Conservation (phyloP, 2,888 invertebrate genomes). For the Watsonalla binaria region DNA sequence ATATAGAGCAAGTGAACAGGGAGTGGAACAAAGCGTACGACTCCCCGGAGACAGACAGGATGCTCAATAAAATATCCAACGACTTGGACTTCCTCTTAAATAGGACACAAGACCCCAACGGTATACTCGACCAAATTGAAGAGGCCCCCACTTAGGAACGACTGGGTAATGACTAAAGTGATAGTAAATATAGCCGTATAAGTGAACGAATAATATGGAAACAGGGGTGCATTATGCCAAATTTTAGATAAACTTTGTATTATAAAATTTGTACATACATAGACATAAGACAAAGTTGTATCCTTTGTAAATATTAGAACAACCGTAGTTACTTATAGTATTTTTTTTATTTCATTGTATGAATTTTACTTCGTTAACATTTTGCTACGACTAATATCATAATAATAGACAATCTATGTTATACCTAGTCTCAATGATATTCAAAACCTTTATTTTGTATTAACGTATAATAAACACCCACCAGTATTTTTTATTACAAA, state of each 20-base stretch:
- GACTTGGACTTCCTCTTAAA: conserved; percentile 90
- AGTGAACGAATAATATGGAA: conserved; percentile 42
- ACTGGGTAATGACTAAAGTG: conserved; percentile 6
- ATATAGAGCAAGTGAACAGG: conserved; percentile 58
- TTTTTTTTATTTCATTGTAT: neutral
- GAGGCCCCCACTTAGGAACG: conserved; percentile 59
- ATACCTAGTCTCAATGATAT: too few relatives aligned
- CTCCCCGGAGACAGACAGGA: conserved; percentile 75
- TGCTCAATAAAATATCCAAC: conserved; percentile 88
- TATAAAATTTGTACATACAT: conserved; percentile 25
- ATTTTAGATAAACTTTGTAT: conserved; percentile 24
- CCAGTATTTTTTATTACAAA: too few relatives aligned
- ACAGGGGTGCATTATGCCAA: conserved; percentile 58
- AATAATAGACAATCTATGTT: too few relatives aligned
- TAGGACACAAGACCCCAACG: conserved; percentile 69
- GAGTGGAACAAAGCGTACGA: conserved; percentile 62
- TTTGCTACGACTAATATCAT: too few relatives aligned
- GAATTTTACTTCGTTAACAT: neutral
- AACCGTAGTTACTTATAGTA: too few relatives aligned
- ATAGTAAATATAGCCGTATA: conserved; percentile 16
- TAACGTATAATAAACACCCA: too few relatives aligned
- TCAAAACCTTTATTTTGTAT: too few relatives aligned
- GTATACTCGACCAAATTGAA: conserved; percentile 50
- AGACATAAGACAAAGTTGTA: conserved; percentile 10
- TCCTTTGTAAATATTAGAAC: neutral